Conservation (phyloP, 1,140 invertebrate species). For the Papilio dardanus region DNA sequence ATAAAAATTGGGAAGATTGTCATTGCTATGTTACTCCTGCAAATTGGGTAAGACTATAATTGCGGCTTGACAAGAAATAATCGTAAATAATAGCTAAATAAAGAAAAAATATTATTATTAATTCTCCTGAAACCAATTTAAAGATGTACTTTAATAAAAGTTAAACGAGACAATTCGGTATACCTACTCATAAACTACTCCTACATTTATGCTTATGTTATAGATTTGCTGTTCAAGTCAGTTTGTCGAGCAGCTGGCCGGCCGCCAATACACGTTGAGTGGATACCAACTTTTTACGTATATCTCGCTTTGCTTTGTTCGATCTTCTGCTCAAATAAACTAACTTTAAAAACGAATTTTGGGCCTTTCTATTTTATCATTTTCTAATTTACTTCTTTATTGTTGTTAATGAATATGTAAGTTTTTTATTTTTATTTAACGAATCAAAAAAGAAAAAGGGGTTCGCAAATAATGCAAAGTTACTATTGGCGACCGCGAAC, state of each 20-base stretch:
- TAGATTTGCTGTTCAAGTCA: slow-evolving; percentile 3
- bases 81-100: background rate
- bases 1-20: background rate
- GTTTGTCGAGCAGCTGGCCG: background rate
- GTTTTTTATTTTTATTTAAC: too few species aligned
- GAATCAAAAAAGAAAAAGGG: too few species aligned
- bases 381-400: too few species aligned
- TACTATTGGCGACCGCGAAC: too few species aligned
- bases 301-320: background rate
- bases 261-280: background rate
- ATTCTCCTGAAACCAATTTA: background rate
- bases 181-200: background rate
- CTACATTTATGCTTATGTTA: background rate
- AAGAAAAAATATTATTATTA: background rate
- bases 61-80: background rate
- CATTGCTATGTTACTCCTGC: too few species aligned
- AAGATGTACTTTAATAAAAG: background rate
- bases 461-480: too few species aligned
- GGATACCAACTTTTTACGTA: background rate
- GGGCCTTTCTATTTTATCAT: too few species aligned
- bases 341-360: too few species aligned
- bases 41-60: too few species aligned
- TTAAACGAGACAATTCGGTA: background rate
- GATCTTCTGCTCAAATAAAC: background rate
- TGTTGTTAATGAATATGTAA: too few species aligned